phyloP scores from a whole-genome alignment of 2,797 vertebrate genomes.

The Melopsittacus undulatus region DNA sequence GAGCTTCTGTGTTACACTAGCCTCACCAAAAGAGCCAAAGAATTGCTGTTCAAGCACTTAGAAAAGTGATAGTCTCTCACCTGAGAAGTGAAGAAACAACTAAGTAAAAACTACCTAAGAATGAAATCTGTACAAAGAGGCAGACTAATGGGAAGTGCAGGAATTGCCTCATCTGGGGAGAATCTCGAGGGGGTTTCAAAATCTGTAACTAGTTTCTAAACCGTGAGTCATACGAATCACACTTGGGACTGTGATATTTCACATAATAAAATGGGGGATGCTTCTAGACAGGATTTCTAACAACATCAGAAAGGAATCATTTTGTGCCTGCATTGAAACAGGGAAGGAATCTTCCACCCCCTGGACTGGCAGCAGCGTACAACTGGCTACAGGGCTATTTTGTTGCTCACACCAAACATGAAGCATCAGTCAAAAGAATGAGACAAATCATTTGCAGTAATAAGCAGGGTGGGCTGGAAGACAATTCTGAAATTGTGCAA shows the following conservation, averaged over 20 bases:
- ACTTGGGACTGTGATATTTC: too few relatives aligned
- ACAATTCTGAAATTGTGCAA: neutral
- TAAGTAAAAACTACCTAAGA: fast-evolving
- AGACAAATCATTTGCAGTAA: neutral
- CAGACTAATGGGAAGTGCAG: neutral
- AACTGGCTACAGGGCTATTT: neutral
- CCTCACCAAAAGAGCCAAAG: neutral
- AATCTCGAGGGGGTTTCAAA: neutral
- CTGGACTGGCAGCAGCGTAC: neutral
- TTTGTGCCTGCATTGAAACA: neutral
- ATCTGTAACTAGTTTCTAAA: neutral
- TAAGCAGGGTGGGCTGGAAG: neutral
- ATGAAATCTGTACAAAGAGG: neutral
- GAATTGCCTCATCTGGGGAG: neutral
- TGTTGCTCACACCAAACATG: neutral
- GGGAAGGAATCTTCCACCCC: neutral
- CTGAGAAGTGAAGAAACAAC: neutral
- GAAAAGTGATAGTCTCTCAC: neutral
- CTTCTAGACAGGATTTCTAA: neutral
- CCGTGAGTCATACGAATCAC: neutral
- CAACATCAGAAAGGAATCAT: neutral
- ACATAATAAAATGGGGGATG: fast-evolving
- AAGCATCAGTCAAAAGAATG: neutral
- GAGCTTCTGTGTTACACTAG: neutral
- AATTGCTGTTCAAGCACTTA: fast-evolving